A percentile compares a stretch with the other conserved stretches of the same genome.
Conservation (phyloP, 2,888 invertebrate species). For the Euplexia lucipara region DNA sequence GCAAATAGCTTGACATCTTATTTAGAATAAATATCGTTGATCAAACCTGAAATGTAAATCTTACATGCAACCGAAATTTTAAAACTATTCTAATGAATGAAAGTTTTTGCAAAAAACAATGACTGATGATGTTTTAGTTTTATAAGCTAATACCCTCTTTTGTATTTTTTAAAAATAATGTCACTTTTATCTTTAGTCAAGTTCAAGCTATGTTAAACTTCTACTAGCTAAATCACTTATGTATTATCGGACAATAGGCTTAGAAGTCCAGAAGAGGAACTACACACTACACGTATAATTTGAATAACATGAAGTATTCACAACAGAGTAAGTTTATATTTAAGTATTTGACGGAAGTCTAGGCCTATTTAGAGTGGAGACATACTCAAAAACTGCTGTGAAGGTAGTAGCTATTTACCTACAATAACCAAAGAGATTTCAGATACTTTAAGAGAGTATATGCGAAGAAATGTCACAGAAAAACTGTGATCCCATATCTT, state of each 20-base stretch:
- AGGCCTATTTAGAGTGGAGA: constrained; percentile 44
- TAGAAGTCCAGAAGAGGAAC: constrained; percentile 25
- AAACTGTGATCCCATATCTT: too few relatives aligned
- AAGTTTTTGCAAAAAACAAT: constrained; percentile 23
- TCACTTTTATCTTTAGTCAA: constrained; percentile 46
- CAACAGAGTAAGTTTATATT: constrained; percentile 39
- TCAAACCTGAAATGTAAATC: background rate
- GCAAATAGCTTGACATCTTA: background rate
- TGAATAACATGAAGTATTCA: constrained; percentile 51
- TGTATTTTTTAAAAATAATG: constrained; percentile 35
- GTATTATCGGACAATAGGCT: constrained; percentile 26
- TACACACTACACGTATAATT: constrained; percentile 17
- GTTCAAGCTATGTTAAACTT: constrained; percentile 35
- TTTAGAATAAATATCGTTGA: background rate
- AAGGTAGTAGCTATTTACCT: too few relatives aligned
- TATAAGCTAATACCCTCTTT: constrained; percentile 41
- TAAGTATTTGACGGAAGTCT: constrained; percentile 49
- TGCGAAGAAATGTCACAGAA: too few relatives aligned
- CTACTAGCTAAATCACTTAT: constrained; percentile 37
- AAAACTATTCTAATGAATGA: background rate
- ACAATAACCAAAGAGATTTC: too few relatives aligned
- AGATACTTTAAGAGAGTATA: too few relatives aligned
- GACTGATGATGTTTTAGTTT: constrained; percentile 17
- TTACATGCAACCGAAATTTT: background rate
- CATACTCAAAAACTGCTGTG: background rate